A percentile compares a stretch with the other conserved stretches of the same genome.
Evolutionary conservation across 2,113 vertebrate species (phyloP).

Genomic region (Crotalus viridis): DNA sequence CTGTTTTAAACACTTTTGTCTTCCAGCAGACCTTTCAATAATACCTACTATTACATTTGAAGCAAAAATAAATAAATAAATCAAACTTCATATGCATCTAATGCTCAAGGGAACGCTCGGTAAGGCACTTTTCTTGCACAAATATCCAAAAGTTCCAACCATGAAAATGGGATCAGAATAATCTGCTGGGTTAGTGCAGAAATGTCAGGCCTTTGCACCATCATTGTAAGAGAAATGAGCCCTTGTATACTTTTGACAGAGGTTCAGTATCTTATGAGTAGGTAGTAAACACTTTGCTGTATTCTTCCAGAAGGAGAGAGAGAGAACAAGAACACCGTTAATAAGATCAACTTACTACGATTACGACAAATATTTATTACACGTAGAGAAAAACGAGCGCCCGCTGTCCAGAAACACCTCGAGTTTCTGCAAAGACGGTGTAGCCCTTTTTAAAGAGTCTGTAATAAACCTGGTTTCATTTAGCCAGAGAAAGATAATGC

Average conservation of each 20-base stretch:
- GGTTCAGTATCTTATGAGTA: conserved; percentile 42
- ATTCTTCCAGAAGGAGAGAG: conserved; percentile 32
- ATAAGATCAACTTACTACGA: conserved; percentile 39
- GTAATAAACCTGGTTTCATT: background rate
- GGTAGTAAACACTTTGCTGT: conserved; percentile 41
- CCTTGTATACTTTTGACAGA: conserved; percentile 37
- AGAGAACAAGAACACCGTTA: background rate
- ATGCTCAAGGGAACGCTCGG: too few species aligned
- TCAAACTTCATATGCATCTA: background rate
- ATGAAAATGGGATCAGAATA: too few species aligned
- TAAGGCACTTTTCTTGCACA: too few species aligned
- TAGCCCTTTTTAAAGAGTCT: background rate
- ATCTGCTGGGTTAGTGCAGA: background rate
- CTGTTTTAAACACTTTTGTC: too few species aligned
- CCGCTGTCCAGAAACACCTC: background rate
- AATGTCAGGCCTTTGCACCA: background rate
- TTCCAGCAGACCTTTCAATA: background rate
- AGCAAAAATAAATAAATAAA: too few species aligned
- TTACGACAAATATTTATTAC: conserved; percentile 21
- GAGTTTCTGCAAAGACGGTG: background rate
- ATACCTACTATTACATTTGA: background rate
- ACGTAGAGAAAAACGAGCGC: background rate
- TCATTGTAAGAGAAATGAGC: conserved; percentile 8
- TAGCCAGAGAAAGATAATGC: background rate
- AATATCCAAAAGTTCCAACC: too few species aligned